These are phyloP conservation scores for Aramus guarauna DNA, from an alignment of 2,113 vertebrate species.

Conservation along the genomic window DNA sequence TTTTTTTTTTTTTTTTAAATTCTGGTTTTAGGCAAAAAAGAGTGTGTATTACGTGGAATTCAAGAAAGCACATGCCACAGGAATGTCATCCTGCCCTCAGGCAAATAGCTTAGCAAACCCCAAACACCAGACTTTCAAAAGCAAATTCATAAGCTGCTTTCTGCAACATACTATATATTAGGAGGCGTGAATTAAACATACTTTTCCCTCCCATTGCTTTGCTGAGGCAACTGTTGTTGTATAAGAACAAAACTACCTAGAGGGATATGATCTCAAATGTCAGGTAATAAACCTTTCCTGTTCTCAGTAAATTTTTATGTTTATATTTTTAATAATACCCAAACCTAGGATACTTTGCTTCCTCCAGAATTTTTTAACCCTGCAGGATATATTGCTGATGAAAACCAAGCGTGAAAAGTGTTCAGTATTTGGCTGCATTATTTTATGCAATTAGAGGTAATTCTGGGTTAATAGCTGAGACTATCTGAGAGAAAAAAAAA, in stretches of 20 bases:
- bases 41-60: neutral
- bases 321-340: neutral
- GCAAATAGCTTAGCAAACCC: slow-evolving; percentile 63
- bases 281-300: neutral
- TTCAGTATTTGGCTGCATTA: neutral
- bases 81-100: slow-evolving; percentile 57
- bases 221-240: neutral
- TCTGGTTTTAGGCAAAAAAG: neutral
- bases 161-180: neutral
- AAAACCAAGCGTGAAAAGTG: neutral
- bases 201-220: neutral
- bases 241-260: neutral
- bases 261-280: neutral
- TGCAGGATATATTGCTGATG: neutral
- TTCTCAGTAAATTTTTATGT: neutral
- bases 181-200: neutral
- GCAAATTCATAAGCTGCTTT: slow-evolving; percentile 6
- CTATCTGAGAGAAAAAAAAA: neutral
- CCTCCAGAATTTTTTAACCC: neutral
- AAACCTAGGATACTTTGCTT: neutral
- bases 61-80: slow-evolving; percentile 67
- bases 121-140: slow-evolving; percentile 41
- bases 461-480: neutral
- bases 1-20: neutral
- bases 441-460: neutral